Conservation (phyloP, 2,888 invertebrate species). For the Sylvicola cinctus region DNA sequence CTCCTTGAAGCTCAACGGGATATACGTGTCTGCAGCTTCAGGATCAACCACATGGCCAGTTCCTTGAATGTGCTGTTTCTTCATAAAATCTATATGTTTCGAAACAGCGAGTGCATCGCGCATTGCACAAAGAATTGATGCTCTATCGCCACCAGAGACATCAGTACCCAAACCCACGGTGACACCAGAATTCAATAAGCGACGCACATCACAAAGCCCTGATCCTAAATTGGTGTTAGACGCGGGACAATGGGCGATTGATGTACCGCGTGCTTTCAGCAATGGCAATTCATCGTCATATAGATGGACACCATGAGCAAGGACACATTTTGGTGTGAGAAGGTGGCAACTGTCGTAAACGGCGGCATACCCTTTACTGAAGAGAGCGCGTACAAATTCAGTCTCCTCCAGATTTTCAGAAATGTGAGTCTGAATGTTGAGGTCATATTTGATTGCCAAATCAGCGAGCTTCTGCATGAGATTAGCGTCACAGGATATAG, state of each 20-base stretch:
- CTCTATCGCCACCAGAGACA: slow-evolving; percentile 60
- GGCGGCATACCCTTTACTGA: slow-evolving; percentile 41
- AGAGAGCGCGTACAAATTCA: slow-evolving; percentile 34
- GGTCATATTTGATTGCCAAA: slow-evolving; percentile 41
- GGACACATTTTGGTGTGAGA: slow-evolving; percentile 46
- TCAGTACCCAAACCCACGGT: slow-evolving; percentile 77
- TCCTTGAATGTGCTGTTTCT: slow-evolving; percentile 20
- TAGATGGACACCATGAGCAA: slow-evolving; percentile 70
- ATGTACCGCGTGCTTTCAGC: slow-evolving; percentile 36
- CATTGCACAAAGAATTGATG: slow-evolving; percentile 56
- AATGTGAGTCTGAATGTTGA: slow-evolving; percentile 72
- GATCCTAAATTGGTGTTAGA: slow-evolving; percentile 67
- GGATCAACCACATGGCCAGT: slow-evolving; percentile 10
- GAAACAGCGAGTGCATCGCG: slow-evolving; percentile 54
- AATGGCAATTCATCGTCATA: slow-evolving; percentile 44
- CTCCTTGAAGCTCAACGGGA: slow-evolving; percentile 46
- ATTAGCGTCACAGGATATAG: slow-evolving; percentile 51
- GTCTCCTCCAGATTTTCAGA: slow-evolving; percentile 64
- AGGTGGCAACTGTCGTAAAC: slow-evolving; percentile 58
- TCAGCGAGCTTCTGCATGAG: slow-evolving; percentile 44
- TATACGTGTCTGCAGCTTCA: slow-evolving; percentile 11
- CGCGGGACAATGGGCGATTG: slow-evolving; percentile 70
- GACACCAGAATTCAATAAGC: slow-evolving; percentile 37
- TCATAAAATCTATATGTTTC: slow-evolving; percentile 36
- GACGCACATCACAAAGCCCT: slow-evolving; percentile 58